Conservation (phyloP, 2,113 vertebrate genomes). For the Ictalurus punctatus region DNA sequence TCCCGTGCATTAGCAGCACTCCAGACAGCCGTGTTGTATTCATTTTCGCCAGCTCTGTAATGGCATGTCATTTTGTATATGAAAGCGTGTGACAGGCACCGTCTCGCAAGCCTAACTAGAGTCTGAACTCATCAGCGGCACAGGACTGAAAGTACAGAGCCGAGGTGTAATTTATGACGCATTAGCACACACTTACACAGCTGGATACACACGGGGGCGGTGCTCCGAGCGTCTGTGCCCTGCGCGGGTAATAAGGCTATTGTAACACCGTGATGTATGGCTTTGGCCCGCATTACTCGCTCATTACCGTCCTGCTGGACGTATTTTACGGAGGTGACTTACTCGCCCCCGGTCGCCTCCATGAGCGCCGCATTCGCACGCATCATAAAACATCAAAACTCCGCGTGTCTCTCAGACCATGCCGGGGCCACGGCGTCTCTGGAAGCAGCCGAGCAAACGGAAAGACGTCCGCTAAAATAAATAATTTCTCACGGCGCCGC, state of each 20-base stretch:
- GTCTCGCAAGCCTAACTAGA: constrained; percentile 31
- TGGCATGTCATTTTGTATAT: constrained; percentile 37
- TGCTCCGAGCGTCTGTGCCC: constrained; percentile 30
- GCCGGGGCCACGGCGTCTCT: background rate
- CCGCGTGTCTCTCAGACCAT: background rate
- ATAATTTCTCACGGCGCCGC: constrained; percentile 36
- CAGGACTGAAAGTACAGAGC: constrained; percentile 16
- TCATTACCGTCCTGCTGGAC: constrained; percentile 35
- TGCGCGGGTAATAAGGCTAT: constrained; percentile 44
- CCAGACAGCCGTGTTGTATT: constrained; percentile 10
- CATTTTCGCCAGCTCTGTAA: constrained; percentile 29
- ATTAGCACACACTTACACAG: constrained; percentile 40
- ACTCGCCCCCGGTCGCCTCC: constrained; percentile 7
- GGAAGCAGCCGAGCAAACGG: constrained; percentile 30
- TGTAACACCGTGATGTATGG: constrained; percentile 34
- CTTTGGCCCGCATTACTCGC: constrained; percentile 33
- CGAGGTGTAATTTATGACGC: constrained; percentile 32
- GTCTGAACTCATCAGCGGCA: constrained; percentile 24
- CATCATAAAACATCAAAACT: constrained; percentile 50
- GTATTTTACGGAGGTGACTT: constrained; percentile 47
- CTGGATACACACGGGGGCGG: constrained; percentile 34
- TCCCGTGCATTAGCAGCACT: constrained; percentile 30
- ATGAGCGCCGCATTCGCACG: background rate
- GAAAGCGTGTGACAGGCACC: constrained; percentile 38
- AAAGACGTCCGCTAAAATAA: constrained; percentile 46